Percentiles rank a stretch among this genome's conserved stretches.
Conservation (phyloP, 2,113 vertebrate species). For the Rhinolophus sinicus region DNA sequence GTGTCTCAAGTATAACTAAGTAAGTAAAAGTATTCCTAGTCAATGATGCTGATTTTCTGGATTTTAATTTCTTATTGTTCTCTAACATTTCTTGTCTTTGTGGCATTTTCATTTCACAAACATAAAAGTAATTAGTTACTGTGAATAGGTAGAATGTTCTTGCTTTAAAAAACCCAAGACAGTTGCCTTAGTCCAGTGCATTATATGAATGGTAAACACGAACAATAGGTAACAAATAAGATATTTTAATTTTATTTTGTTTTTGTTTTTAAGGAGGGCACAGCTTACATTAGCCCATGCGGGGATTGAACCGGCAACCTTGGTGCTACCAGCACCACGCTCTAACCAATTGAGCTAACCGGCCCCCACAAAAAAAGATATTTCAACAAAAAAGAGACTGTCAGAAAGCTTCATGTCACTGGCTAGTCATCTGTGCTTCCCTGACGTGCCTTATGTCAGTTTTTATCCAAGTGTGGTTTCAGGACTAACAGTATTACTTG, state of each 20-base stretch:
- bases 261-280: too few relatives aligned
- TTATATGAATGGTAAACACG: neutral
- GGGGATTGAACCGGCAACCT: too few relatives aligned
- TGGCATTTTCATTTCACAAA: too few relatives aligned
- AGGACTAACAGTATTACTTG: neutral
- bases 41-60: neutral
- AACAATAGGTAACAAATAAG: neutral
- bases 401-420: neutral
- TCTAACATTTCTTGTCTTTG: too few relatives aligned
- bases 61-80: too few relatives aligned
- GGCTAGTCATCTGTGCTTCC: neutral
- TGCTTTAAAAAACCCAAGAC: neutral
- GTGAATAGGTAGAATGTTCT: too few relatives aligned
- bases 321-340: too few relatives aligned
- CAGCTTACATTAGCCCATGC: too few relatives aligned
- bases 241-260: neutral
- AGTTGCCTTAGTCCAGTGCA: neutral
- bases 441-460: neutral
- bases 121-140: too few relatives aligned
- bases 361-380: too few relatives aligned
- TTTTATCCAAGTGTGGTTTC: neutral
- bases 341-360: too few relatives aligned
- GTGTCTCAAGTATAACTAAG: neutral
- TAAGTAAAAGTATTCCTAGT: neutral
- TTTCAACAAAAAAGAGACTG: neutral